phyloP scores from a whole-genome alignment of 2,113 vertebrate genomes.

The Arizona elegans region DNA sequence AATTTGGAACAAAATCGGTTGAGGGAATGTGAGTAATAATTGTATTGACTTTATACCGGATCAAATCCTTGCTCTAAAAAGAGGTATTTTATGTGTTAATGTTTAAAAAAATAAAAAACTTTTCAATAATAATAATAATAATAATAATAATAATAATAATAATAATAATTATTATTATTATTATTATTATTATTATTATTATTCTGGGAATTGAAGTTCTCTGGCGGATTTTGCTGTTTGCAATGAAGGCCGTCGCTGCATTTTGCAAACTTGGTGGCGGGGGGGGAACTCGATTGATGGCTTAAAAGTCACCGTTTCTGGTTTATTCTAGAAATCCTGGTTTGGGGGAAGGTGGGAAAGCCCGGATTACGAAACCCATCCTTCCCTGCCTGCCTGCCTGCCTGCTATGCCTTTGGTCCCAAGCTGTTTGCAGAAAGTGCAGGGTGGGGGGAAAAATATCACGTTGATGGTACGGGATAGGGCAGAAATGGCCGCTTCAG shows the following conservation, averaged over 20 bases:
- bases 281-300: neutral
- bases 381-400: neutral
- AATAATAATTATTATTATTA: too few species aligned
- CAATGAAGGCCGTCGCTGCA: neutral
- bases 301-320: neutral
- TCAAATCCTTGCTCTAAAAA: too few species aligned
- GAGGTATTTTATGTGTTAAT: too few species aligned
- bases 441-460: neutral
- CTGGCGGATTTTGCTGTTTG: neutral
- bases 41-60: too few species aligned
- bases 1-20: too few species aligned
- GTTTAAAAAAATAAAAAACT: too few species aligned
- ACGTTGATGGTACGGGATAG: accelerated
- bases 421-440: neutral
- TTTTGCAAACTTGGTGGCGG: neutral
- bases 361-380: neutral
- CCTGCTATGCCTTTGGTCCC: neutral
- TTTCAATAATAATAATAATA: too few species aligned
- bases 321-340: neutral
- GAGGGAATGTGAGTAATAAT: too few species aligned
- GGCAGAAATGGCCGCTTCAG: neutral
- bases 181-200: too few species aligned
- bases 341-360: neutral
- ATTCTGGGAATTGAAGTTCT: neutral
- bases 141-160: too few species aligned